Conservation (phyloP, 2,888 invertebrate species). For the Arrhopalites spinosus region DNA sequence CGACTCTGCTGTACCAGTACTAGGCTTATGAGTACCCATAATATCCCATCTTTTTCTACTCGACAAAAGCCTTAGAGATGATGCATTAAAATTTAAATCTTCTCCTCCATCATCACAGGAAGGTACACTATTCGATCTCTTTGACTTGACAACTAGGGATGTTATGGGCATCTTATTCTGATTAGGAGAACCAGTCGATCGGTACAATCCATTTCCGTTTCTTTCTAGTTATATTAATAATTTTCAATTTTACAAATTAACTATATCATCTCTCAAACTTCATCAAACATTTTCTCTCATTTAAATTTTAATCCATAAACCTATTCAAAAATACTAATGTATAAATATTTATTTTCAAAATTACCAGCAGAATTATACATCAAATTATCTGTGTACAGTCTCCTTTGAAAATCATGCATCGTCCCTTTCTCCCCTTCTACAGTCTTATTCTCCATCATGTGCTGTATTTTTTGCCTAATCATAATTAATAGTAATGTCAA, state of each 20-base stretch:
- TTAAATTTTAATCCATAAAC: too few species aligned
- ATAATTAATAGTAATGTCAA: background rate
- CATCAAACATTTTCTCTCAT: too few species aligned
- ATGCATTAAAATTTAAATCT: background rate
- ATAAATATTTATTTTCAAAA: too few species aligned
- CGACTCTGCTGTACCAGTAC: background rate
- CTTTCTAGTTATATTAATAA: background rate
- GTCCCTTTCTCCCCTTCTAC: background rate
- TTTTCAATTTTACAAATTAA: too few species aligned
- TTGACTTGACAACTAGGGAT: background rate
- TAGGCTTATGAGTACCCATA: background rate
- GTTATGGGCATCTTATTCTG: background rate
- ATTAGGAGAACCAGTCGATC: background rate
- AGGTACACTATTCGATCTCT: background rate
- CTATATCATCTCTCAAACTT: too few species aligned
- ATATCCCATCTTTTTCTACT: conserved; percentile 17
- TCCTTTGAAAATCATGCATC: too few species aligned
- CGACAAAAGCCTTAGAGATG: background rate
- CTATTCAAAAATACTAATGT: too few species aligned
- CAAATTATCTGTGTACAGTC: too few species aligned
- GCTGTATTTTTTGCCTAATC: background rate
- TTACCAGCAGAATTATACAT: too few species aligned
- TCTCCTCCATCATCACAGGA: background rate
- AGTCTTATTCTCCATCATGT: background rate
- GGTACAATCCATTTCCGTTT: background rate